A percentile compares a stretch with the other conserved stretches of the same genome.
These are phyloP conservation scores for Montipora foliosa DNA, from an alignment of 64 coral and sea anemone species.

Conservation along the genomic window DNA sequence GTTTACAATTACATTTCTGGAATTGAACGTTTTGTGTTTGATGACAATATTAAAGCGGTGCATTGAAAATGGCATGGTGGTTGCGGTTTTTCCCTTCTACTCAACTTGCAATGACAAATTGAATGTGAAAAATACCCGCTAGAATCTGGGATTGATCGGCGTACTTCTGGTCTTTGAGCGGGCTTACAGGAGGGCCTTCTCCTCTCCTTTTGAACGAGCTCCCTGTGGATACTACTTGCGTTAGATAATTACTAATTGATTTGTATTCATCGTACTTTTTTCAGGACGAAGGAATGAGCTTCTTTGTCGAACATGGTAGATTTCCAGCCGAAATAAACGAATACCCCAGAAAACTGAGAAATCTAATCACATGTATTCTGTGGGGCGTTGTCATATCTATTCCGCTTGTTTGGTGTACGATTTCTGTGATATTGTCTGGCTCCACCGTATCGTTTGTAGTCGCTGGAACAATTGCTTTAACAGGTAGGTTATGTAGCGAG, in stretches of 20 bases:
- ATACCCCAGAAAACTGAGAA: conserved; percentile 71
- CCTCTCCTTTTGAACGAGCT: too few relatives aligned
- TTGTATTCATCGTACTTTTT: not conserved
- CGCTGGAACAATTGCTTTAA: conserved; percentile 37
- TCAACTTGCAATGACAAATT: too few relatives aligned
- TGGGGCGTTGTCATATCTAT: conserved; percentile 77
- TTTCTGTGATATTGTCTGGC: conserved; percentile 70
- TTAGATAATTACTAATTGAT: not conserved
- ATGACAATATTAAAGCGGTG: too few relatives aligned
- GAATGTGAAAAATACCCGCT: too few relatives aligned
- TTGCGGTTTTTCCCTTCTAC: too few relatives aligned
- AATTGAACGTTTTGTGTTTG: too few relatives aligned
- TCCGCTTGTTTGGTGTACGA: conserved; percentile 69
- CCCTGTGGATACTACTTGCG: too few relatives aligned
- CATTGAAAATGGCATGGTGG: too few relatives aligned
- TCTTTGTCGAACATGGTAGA: conserved; percentile 80
- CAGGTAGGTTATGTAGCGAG: conserved; percentile 55
- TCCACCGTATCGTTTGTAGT: conserved; percentile 45
- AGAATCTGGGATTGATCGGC: too few relatives aligned
- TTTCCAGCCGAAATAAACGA: conserved; percentile 76
- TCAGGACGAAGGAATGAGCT: conserved; percentile 86
- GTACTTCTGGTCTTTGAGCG: too few relatives aligned
- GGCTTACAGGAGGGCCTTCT: too few relatives aligned
- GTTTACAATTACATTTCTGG: too few relatives aligned
- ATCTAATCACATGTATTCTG: conserved; percentile 54